Evolutionary conservation across 2,797 vertebrate species (phyloP).

Genomic region (Brachyrhaphis roseni): DNA sequence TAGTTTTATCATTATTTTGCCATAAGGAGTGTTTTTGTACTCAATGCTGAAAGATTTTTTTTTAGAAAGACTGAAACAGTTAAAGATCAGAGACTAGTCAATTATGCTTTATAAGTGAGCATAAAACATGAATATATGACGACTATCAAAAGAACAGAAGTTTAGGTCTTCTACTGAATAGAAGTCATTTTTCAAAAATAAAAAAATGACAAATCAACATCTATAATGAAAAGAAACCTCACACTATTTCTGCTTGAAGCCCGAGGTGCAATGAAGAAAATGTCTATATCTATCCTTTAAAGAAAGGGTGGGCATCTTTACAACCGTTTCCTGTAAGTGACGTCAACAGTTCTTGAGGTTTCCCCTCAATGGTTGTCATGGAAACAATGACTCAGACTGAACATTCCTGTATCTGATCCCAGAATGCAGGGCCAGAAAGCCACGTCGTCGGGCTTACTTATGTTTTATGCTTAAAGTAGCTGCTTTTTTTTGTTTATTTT

Average conservation of each 20-base stretch:
- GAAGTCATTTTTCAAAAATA: neutral
- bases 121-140: neutral
- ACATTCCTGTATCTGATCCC: slow-evolving; percentile 58
- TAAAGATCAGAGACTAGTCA: neutral
- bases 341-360: slow-evolving; percentile 18
- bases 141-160: neutral
- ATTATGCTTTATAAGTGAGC: neutral
- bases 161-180: neutral
- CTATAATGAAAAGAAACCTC: neutral
- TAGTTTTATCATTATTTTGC: neutral
- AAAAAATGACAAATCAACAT: neutral
- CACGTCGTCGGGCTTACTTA: neutral
- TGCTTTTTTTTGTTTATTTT: neutral
- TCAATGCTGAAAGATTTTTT: neutral
- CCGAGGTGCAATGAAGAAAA: neutral
- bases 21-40: neutral
- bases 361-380: slow-evolving; percentile 40
- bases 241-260: neutral
- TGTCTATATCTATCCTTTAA: neutral
- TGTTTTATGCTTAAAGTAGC: neutral
- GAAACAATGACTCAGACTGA: slow-evolving; percentile 70
- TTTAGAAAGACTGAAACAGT: neutral
- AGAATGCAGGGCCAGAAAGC: slow-evolving; percentile 20
- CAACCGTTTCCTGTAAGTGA: slow-evolving; percentile 67
- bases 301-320: slow-evolving; percentile 7